phyloP scores from a whole-genome alignment of 2,888 invertebrate species.

The Lacanobia oleracea region DNA sequence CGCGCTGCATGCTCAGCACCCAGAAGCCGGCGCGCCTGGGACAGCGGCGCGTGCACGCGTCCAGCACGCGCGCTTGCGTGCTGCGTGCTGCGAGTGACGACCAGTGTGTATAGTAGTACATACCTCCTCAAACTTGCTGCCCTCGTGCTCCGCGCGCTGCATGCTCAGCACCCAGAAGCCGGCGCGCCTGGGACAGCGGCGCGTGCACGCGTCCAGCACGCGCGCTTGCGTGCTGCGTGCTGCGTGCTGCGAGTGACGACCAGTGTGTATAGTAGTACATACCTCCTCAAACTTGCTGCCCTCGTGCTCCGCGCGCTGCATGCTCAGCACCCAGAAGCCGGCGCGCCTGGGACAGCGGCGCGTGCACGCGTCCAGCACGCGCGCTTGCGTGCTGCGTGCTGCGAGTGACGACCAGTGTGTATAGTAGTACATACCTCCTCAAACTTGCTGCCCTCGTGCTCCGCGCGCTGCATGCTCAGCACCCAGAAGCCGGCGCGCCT shows the following conservation, averaged over 20 bases:
- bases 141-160: constrained; percentile 91
- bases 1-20: constrained; percentile 92
- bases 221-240: constrained; percentile 79
- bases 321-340: constrained; percentile 93
- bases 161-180: constrained; percentile 93
- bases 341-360: constrained; percentile 95
- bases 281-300: constrained; percentile 90
- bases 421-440: constrained; percentile 82
- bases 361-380: constrained; percentile 92
- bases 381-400: constrained; percentile 75
- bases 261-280: not conserved
- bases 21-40: constrained; percentile 94
- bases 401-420: constrained; percentile 61
- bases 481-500: constrained; percentile 94
- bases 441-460: constrained; percentile 89
- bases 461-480: constrained; percentile 92
- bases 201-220: constrained; percentile 92
- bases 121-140: constrained; percentile 89
- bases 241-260: constrained; percentile 66
- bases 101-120: not conserved
- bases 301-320: constrained; percentile 92
- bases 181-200: constrained; percentile 95
- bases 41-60: constrained; percentile 94
- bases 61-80: constrained; percentile 88
- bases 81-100: constrained; percentile 72